These are phyloP conservation scores for Leptopilina drosophilae DNA, from an alignment of 2,888 invertebrate genomes.

Conservation along the genomic window DNA sequence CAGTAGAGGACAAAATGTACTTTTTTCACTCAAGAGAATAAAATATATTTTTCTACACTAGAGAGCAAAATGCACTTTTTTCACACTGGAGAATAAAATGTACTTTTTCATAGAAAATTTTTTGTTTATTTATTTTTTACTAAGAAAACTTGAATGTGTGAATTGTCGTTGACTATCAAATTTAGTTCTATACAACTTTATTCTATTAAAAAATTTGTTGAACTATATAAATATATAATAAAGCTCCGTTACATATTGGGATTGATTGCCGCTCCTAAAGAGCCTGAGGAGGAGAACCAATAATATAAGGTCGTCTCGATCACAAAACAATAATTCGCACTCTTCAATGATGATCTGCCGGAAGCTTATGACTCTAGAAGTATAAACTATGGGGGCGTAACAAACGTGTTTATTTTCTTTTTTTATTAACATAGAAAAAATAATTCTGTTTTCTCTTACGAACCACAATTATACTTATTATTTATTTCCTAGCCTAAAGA, in stretches of 20 bases:
- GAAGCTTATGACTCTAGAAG: conserved; percentile 38
- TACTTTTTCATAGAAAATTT: too few relatives aligned
- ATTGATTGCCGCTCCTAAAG: conserved; percentile 21
- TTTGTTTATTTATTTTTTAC: neutral
- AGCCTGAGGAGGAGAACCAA: conserved; percentile 29
- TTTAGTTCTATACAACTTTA: neutral
- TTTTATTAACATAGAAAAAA: too few relatives aligned
- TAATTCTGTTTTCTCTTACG: too few relatives aligned
- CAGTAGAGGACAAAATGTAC: too few relatives aligned
- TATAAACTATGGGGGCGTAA: conserved; percentile 21
- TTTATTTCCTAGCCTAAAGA: too few relatives aligned
- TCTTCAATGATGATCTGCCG: conserved; percentile 55
- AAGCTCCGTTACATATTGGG: conserved; percentile 3
- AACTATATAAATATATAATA: neutral
- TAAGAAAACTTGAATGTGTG: neutral
- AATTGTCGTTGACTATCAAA: neutral
- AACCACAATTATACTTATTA: too few relatives aligned
- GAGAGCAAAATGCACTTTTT: too few relatives aligned
- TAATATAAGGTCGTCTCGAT: conserved; percentile 49
- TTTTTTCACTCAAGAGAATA: too few relatives aligned
- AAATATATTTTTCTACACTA: too few relatives aligned
- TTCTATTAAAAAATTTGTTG: neutral
- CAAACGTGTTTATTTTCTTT: neutral
- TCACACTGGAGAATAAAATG: too few relatives aligned
- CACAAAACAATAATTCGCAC: conserved; percentile 61